Base-by-base conservation (phyloP, 2,113 vertebrate genomes). In the Silurus meridionalis region DNA sequence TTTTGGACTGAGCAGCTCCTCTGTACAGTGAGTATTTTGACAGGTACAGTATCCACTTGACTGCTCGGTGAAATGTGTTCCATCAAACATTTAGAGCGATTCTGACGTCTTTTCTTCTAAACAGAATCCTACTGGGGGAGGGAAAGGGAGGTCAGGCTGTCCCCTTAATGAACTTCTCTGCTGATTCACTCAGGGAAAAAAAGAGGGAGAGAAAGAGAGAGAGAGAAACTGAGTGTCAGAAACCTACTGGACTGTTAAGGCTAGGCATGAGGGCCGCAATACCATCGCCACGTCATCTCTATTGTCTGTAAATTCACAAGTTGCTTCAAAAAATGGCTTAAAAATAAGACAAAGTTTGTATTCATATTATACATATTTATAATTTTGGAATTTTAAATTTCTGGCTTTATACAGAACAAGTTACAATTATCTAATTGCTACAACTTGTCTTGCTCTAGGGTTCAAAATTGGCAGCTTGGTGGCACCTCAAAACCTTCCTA, bases 101-200 rank as follows among this genome's bases (percentile, higher is more conserved):
- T 48, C 10, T 48, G 28, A 74, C 25, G 10, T 60, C 37, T 55
- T 83, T 53, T 19, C 52, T 60, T 21, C 69, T 72, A 17, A 78
- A 58, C 55, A 79, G 58, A 14, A 11, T 58, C 77, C 77, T 58
- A 8, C 25, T 58, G 25, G 21, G 37, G 23, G 52, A 78, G 66
- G 58, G 37, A 82, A 82, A 52, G 48, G 4, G 66, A 66, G 64
- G 64, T 25, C 15, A n/a, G 0, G n/a, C 17, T 46, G 66, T 58
- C 60, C 58, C 80, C 80, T 21, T 64, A 21, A 14, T 61, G 80
- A 50, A 66, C 52, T n/a, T 21, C 14, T 61, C 57, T 37, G 11
- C 80, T 82, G 60, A 82, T 82, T 82, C 80, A n/a, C 11, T 48
- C 2, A 63, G 28, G 13, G 79, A 63, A 4, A 75, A 48, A 52